Conservation (phyloP, 1,140 invertebrate species). For the Kradibia gibbosae region DNA sequence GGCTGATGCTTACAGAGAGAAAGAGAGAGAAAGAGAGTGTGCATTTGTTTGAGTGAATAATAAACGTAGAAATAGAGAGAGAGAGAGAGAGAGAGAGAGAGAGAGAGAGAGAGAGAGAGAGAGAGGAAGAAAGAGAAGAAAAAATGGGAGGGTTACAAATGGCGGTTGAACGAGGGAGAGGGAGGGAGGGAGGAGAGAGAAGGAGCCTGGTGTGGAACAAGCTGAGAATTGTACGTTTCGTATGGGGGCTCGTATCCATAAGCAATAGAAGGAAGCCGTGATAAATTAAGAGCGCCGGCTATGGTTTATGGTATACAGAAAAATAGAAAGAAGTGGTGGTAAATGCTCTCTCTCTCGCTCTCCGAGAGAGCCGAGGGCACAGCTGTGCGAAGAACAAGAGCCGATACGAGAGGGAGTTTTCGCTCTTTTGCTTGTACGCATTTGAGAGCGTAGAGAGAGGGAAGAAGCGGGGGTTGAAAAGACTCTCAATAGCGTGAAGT, state of each 20-base stretch:
- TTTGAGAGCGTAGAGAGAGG: not conserved
- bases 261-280: slow-evolving; percentile 1
- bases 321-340: not conserved
- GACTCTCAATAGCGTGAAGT: not conserved
- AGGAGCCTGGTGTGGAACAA: slow-evolving; percentile 40
- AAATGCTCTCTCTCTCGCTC: not conserved
- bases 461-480: slow-evolving; percentile 37
- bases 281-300: slow-evolving; percentile 24
- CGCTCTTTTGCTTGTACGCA: not conserved
- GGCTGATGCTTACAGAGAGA: slow-evolving; percentile 4
- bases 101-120: slow-evolving; percentile 13
- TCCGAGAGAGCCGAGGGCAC: not conserved
- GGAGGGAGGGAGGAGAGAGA: slow-evolving; percentile 4
- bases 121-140: slow-evolving; percentile 28
- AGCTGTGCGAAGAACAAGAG: slow-evolving; percentile 34
- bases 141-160: too few relatives aligned
- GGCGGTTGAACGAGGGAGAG: too few relatives aligned
- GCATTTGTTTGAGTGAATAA: too few relatives aligned
- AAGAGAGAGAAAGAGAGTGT: slow-evolving; percentile 28
- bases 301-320: slow-evolving; percentile 13
- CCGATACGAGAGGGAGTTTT: slow-evolving; percentile 29
- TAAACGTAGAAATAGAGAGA: not conserved
- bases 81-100: slow-evolving; percentile 24
- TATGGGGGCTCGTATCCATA: not conserved
- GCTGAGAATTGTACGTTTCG: slow-evolving; percentile 2